Evolutionary conservation across 1,140 invertebrate genomes (phyloP).

Genomic region (Drosophila ohnishii): DNA sequence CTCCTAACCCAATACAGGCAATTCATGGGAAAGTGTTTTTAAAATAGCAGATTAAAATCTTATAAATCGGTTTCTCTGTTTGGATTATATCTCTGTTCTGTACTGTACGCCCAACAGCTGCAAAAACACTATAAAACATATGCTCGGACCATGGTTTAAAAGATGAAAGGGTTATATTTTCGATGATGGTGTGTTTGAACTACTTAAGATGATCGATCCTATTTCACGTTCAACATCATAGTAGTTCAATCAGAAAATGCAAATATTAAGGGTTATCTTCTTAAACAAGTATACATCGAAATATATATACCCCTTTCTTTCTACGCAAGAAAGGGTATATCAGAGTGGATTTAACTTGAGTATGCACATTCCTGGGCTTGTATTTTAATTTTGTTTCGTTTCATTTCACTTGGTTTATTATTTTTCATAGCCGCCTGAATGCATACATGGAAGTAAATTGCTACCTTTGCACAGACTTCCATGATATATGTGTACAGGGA

Average conservation of each 20-base stretch:
- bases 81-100: conserved; percentile 3
- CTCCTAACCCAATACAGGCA: background rate
- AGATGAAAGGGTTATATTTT: background rate
- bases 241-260: background rate
- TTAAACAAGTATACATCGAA: background rate
- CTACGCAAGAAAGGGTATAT: conserved; percentile 46
- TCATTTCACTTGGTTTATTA: conserved; percentile 65
- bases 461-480: conserved; percentile 74
- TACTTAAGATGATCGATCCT: no score
- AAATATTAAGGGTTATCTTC: background rate
- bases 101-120: background rate
- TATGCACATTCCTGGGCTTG: conserved; percentile 70
- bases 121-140: conserved; percentile 23
- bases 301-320: background rate
- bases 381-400: conserved; percentile 67
- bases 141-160: background rate
- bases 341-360: conserved; percentile 61
- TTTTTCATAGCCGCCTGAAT: conserved; percentile 55
- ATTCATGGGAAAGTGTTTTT: conserved; percentile 37
- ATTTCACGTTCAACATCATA: background rate
- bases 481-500: conserved; percentile 11
- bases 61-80: conserved; percentile 1
- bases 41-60: conserved; percentile 27
- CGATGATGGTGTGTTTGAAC: no score
- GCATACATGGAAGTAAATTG: conserved; percentile 75